These are phyloP conservation scores for Muntiacus reevesi DNA, from an alignment of 2,113 vertebrate genomes.

Conservation along the genomic window DNA sequence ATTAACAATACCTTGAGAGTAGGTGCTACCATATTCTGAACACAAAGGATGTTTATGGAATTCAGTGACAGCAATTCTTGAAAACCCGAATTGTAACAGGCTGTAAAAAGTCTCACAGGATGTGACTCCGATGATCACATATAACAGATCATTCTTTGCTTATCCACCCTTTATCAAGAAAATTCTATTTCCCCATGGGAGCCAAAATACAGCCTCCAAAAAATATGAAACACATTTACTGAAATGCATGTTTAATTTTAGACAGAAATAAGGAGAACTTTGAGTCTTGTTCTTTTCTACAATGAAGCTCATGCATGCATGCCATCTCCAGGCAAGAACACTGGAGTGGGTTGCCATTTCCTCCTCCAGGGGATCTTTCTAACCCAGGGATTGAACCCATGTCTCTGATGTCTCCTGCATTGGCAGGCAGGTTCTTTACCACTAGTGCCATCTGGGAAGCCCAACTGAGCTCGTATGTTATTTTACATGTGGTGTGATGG, in stretches of 20 bases:
- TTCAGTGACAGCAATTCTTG: not conserved
- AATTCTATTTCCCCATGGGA: not conserved
- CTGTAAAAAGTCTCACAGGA: not conserved
- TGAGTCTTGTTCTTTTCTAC: not conserved
- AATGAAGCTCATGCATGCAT: not conserved
- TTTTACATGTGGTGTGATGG: not conserved
- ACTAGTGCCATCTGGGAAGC: not conserved
- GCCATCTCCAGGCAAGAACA: not conserved
- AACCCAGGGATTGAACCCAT: not conserved
- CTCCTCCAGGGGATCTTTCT: not conserved
- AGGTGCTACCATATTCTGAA: not conserved
- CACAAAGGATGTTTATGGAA: not conserved
- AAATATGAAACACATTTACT: not conserved
- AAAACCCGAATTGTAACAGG: not conserved
- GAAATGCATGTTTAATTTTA: not conserved
- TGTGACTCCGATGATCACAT: not conserved
- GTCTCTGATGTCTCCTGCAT: not conserved
- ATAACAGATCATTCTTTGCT: not conserved
- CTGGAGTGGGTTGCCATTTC: not conserved
- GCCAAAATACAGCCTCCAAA: not conserved
- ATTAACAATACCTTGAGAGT: conserved; percentile 43
- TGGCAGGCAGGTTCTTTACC: not conserved
- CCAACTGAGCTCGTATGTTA: not conserved
- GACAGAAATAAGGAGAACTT: not conserved
- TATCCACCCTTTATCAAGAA: not conserved